These are phyloP conservation scores for Rhabdophis nuchalis DNA, from an alignment of 2,797 vertebrate species.

Conservation along the genomic window DNA sequence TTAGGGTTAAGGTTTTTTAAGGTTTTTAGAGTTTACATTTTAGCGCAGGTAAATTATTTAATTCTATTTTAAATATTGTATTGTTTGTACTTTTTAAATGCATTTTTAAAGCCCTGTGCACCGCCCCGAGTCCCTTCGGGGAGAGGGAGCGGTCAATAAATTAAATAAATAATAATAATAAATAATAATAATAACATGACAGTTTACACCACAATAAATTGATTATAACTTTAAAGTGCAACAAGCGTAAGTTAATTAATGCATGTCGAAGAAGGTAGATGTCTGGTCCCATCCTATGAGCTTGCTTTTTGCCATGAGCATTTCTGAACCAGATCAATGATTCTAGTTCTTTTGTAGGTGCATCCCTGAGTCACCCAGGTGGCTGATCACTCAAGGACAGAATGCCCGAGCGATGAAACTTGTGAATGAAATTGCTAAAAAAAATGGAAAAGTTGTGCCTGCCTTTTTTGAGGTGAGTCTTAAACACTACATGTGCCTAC, in stretches of 20 bases:
- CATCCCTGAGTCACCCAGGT: constrained; percentile 78
- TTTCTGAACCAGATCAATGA: not conserved
- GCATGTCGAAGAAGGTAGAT: not conserved
- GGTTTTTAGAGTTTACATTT: too few relatives aligned
- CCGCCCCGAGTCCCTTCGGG: too few relatives aligned
- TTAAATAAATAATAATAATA: too few relatives aligned
- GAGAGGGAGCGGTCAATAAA: too few relatives aligned
- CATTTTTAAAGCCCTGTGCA: too few relatives aligned
- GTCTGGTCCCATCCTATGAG: not conserved
- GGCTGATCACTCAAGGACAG: constrained; percentile 76
- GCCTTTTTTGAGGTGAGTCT: constrained; percentile 64
- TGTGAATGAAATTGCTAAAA: constrained; percentile 71
- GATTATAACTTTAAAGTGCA: not conserved
- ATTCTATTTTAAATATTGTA: too few relatives aligned
- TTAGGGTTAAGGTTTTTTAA: too few relatives aligned
- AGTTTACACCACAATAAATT: not conserved
- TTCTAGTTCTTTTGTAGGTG: constrained; percentile 57
- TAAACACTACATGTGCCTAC: not conserved
- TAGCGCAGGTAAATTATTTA: too few relatives aligned
- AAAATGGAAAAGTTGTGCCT: constrained; percentile 67
- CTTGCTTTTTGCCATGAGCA: not conserved
- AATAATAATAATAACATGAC: too few relatives aligned
- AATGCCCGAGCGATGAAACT: constrained; percentile 69
- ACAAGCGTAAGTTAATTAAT: not conserved
- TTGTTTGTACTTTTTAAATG: too few relatives aligned